phyloP scores from a whole-genome alignment of 2,797 vertebrate genomes.

The Spatula versicolor region DNA sequence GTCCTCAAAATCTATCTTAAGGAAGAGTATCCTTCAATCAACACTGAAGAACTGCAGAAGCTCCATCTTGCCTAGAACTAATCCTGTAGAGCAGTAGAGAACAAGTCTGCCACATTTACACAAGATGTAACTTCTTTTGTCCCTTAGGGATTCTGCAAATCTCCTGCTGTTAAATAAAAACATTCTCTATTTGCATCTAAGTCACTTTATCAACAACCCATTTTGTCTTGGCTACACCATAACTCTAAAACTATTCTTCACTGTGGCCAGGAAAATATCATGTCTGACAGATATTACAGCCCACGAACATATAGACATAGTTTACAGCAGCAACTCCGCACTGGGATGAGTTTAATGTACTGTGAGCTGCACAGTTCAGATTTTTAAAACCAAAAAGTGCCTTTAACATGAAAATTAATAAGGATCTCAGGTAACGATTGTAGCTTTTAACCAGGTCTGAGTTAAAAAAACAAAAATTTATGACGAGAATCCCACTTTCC shows the following conservation, averaged over 20 bases:
- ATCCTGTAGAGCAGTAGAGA: neutral
- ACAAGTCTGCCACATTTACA: neutral
- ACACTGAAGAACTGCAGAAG: neutral
- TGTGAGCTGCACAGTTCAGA: neutral
- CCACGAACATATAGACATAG: neutral
- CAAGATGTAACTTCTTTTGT: neutral
- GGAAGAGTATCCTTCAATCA: neutral
- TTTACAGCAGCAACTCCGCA: neutral
- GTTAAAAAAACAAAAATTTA: neutral
- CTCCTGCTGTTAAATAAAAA: neutral
- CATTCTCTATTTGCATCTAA: neutral
- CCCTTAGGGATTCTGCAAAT: neutral
- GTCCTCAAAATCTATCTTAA: neutral
- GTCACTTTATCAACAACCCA: neutral
- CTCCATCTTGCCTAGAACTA: neutral
- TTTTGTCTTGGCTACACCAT: neutral
- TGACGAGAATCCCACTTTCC: neutral
- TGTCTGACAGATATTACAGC: neutral
- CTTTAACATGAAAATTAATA: neutral
- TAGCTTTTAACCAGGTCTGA: neutral
- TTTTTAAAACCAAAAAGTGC: neutral
- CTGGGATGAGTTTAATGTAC: neutral
- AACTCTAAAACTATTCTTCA: neutral
- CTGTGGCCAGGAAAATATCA: neutral
- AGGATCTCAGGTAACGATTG: neutral